Percentiles rank a stretch among this genome's conserved stretches.
Evolutionary conservation across 2,797 vertebrate genomes (phyloP).

Genomic region (Clarias platycephalus): DNA sequence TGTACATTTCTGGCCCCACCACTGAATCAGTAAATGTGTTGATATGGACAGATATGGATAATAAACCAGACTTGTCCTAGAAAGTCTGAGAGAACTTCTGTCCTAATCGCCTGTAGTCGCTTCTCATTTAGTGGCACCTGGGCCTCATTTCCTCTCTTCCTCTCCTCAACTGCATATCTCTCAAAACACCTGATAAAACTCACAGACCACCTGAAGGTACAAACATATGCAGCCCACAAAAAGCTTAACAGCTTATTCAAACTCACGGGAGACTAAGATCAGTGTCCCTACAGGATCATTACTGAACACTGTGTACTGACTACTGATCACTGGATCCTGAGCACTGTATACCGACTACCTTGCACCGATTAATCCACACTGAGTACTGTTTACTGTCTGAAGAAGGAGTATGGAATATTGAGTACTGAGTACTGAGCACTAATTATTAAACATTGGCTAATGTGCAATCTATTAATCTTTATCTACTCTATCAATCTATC

Average conservation of each 20-base stretch:
- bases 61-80: constrained; percentile 41
- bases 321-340: neutral
- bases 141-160: constrained; percentile 69
- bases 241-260: constrained; percentile 40
- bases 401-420: neutral
- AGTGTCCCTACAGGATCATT: constrained; percentile 14
- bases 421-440: neutral
- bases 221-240: constrained; percentile 38
- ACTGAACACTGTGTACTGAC: neutral
- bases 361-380: neutral
- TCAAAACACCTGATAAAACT: constrained; percentile 56
- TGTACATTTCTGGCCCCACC: neutral
- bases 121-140: constrained; percentile 62
- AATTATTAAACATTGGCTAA: neutral
- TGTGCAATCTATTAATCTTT: neutral
- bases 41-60: constrained; percentile 16
- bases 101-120: constrained; percentile 61
- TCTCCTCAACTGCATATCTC: constrained; percentile 52
- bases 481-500: neutral
- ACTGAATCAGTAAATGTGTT: constrained; percentile 15
- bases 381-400: neutral
- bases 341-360: neutral
- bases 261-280: constrained; percentile 14
- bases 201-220: constrained; percentile 41
- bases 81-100: constrained; percentile 68